phyloP scores from a whole-genome alignment of 2,797 vertebrate genomes.

The Centroberyx gerrardi region DNA sequence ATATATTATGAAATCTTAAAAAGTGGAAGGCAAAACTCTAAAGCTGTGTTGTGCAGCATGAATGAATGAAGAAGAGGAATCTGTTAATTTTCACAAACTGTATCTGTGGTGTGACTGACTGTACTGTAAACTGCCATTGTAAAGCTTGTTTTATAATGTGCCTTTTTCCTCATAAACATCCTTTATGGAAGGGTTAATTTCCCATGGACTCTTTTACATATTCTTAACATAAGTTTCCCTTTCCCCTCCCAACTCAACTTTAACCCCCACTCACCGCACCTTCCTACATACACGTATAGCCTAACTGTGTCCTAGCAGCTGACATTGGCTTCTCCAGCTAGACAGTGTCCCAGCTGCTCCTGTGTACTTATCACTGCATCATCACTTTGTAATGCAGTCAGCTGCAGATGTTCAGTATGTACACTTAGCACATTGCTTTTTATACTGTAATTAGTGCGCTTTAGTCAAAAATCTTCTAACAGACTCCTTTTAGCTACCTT shows the following conservation, averaged over 20 bases:
- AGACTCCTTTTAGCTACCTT: background rate
- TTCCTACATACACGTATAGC: background rate
- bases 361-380: slow-evolving; percentile 9
- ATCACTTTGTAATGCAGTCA: background rate
- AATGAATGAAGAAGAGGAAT: slow-evolving; percentile 15
- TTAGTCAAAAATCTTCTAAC: slow-evolving; percentile 6
- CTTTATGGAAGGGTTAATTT: slow-evolving; percentile 1
- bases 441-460: background rate
- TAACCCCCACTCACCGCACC: background rate
- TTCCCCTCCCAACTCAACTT: background rate
- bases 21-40: slow-evolving; percentile 33
- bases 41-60: background rate
- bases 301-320: background rate
- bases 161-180: background rate
- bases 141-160: background rate
- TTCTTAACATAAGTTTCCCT: slow-evolving; percentile 17
- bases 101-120: background rate
- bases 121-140: background rate
- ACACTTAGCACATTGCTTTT: background rate
- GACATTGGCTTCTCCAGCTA: background rate
- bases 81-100: background rate
- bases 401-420: background rate
- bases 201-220: background rate
- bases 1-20: slow-evolving; percentile 65
- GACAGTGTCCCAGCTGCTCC: slow-evolving; percentile 1